Conservation (phyloP, 2,113 vertebrate species). For the Zosterops borbonicus region DNA sequence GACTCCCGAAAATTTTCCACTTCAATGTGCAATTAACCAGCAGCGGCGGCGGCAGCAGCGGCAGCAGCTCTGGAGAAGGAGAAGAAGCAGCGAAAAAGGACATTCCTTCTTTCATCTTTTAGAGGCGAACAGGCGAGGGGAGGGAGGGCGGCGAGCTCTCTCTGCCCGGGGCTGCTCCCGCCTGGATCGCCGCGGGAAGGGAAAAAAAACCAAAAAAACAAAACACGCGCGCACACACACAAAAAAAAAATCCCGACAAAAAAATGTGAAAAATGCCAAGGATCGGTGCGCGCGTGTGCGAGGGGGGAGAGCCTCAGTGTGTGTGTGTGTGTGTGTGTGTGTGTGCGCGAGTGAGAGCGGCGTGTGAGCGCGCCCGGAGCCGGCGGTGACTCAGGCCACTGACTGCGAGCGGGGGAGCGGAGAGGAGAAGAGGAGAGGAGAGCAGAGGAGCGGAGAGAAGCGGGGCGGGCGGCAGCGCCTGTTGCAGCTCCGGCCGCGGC, state of each 20-base stretch:
- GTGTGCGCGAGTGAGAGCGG: background rate
- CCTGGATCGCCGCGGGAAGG: conserved; percentile 64
- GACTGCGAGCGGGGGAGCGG: conserved; percentile 1
- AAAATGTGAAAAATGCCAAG: conserved; percentile 86
- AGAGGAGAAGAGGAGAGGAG: too few species aligned
- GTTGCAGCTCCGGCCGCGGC: conserved; percentile 69
- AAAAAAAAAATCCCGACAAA: conserved; percentile 58
- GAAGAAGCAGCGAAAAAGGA: conserved; percentile 82
- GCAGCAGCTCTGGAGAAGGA: conserved; percentile 80
- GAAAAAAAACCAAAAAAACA: conserved; percentile 70
- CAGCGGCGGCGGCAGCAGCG: conserved; percentile 80
- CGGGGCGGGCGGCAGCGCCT: conserved; percentile 59
- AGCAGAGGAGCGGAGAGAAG: background rate
- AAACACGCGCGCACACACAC: too few species aligned
- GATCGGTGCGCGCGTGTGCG: conserved; percentile 63
- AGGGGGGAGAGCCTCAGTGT: background rate
- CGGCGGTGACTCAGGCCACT: conserved; percentile 67
- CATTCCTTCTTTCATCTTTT: conserved; percentile 87
- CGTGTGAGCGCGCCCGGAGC: conserved; percentile 45
- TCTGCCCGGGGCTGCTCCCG: conserved; percentile 65
- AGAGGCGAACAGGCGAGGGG: background rate
- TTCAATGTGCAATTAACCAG: conserved; percentile 86
- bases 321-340: background rate
- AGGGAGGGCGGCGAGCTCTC: background rate
- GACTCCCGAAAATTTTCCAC: conserved; percentile 89